phyloP scores from a whole-genome alignment of 2,888 invertebrate species.

The Eledona agricola region DNA sequence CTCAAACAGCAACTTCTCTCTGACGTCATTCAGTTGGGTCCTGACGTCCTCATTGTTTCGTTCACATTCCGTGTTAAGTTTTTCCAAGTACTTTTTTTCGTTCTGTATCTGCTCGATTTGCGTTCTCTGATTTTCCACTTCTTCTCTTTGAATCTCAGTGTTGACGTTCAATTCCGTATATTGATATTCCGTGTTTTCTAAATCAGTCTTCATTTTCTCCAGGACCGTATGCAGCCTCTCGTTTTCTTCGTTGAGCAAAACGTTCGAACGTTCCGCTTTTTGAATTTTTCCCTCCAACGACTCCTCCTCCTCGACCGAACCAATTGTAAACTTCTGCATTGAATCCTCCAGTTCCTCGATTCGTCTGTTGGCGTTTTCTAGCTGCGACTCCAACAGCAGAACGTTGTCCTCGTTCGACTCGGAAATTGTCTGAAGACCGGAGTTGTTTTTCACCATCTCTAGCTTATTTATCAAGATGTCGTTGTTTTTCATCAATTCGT shows the following conservation, averaged over 20 bases:
- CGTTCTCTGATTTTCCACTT: slow-evolving; percentile 55
- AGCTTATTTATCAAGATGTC: slow-evolving; percentile 74
- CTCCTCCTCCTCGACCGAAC: slow-evolving; percentile 2
- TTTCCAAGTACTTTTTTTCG: slow-evolving; percentile 47
- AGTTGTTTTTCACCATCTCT: slow-evolving; percentile 69
- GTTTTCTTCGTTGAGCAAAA: slow-evolving; percentile 53
- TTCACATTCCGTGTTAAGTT: slow-evolving; percentile 46
- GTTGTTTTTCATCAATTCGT: slow-evolving; percentile 75
- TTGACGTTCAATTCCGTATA: slow-evolving; percentile 63
- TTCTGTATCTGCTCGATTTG: slow-evolving; percentile 51
- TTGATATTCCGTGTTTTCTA: slow-evolving; percentile 59
- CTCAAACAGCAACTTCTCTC: slow-evolving; percentile 50
- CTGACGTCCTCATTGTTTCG: slow-evolving; percentile 48
- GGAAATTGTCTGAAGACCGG: slow-evolving; percentile 74
- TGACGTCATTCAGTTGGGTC: slow-evolving; percentile 51
- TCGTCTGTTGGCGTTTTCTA: slow-evolving; percentile 64
- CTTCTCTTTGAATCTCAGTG: slow-evolving; percentile 61
- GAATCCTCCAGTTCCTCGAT: slow-evolving; percentile 61
- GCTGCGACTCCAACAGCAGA: slow-evolving; percentile 70
- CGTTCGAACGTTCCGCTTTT: slow-evolving; percentile 67
- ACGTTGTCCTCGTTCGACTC: slow-evolving; percentile 78
- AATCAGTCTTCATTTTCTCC: slow-evolving; percentile 62
- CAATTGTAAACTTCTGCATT: slow-evolving; percentile 1
- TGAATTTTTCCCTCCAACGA: slow-evolving; percentile 69
- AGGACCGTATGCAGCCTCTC: slow-evolving; percentile 59